phyloP scores from a whole-genome alignment of 2,888 invertebrate species.

The Portevinia maculata region DNA sequence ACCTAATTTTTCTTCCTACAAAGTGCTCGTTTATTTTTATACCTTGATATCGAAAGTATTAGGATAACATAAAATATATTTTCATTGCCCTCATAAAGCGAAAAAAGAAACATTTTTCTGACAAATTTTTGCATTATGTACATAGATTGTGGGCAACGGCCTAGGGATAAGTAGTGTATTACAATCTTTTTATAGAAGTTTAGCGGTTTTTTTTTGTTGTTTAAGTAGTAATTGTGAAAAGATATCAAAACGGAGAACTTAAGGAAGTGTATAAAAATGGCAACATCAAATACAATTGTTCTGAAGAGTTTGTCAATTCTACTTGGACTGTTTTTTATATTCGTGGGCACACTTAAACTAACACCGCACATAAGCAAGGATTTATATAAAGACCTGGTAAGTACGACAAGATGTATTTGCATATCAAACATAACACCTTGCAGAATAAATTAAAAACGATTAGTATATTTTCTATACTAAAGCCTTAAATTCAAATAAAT shows the following conservation, averaged over 20 bases:
- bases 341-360: slow-evolving; percentile 96
- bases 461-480: too few relatives aligned
- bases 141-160: slow-evolving; percentile 54
- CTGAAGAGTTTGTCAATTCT: slow-evolving; percentile 95
- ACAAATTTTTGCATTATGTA: slow-evolving; percentile 61
- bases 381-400: slow-evolving; percentile 97
- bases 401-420: slow-evolving; percentile 78
- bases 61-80: slow-evolving; percentile 13
- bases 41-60: slow-evolving; percentile 1
- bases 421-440: neutral
- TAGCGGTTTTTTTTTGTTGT: slow-evolving; percentile 59
- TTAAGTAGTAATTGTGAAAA: slow-evolving; percentile 56
- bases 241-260: slow-evolving; percentile 64
- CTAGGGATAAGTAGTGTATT: slow-evolving; percentile 72
- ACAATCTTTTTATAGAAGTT: slow-evolving; percentile 67
- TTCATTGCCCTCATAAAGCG: slow-evolving; percentile 42
- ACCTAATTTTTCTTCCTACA: neutral
- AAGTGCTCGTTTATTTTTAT: slow-evolving; percentile 16
- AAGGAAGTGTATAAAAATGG: slow-evolving; percentile 77
- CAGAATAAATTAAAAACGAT: too few relatives aligned
- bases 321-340: slow-evolving; percentile 96
- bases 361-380: slow-evolving; percentile 96
- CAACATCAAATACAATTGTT: slow-evolving; percentile 87
- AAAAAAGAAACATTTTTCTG: slow-evolving; percentile 33
- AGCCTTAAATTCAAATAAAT: too few relatives aligned